Evolutionary conservation across 2,888 invertebrate species (phyloP).

Genomic region (Liodrosophila aerea): DNA sequence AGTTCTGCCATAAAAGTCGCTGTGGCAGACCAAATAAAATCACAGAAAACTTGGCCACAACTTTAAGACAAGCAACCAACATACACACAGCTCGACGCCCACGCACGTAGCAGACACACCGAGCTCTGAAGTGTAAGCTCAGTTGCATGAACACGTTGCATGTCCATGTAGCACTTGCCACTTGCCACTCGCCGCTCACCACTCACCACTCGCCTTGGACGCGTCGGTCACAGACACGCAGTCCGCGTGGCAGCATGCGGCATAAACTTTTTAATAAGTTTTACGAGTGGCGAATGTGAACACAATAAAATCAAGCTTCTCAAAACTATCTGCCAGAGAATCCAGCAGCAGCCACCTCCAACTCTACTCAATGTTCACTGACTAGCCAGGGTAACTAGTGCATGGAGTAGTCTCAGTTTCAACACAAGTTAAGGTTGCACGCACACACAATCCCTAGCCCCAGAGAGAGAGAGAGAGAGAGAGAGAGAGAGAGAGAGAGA

Average conservation of each 20-base stretch:
- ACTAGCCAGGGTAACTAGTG: conserved; percentile 15
- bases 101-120: conserved; percentile 43
- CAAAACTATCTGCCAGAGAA: conserved; percentile 49
- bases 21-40: conserved; percentile 57
- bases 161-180: conserved; percentile 15
- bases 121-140: conserved; percentile 10
- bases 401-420: conserved; percentile 7
- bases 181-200: conserved; percentile 8
- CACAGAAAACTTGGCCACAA: conserved; percentile 49
- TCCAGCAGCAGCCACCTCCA: conserved; percentile 9
- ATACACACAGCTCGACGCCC: conserved; percentile 36
- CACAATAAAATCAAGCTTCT: conserved; percentile 71
- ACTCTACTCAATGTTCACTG: background rate
- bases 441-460: conserved; percentile 28
- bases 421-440: conserved; percentile 31
- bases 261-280: conserved; percentile 77
- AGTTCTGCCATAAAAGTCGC: conserved; percentile 41
- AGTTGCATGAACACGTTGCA: conserved; percentile 13
- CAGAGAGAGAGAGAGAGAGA: no score
- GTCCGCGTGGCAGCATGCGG: conserved; percentile 54
- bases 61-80: conserved; percentile 47
- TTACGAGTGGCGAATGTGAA: conserved; percentile 76
- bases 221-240: conserved; percentile 36
- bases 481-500: no score
- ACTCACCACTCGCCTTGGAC: conserved; percentile 11